Evolutionary conservation across 2,113 vertebrate species (phyloP), one percentile per base, ranked within the genome.

Genomic region (Potamarius usumacintae): DNA sequence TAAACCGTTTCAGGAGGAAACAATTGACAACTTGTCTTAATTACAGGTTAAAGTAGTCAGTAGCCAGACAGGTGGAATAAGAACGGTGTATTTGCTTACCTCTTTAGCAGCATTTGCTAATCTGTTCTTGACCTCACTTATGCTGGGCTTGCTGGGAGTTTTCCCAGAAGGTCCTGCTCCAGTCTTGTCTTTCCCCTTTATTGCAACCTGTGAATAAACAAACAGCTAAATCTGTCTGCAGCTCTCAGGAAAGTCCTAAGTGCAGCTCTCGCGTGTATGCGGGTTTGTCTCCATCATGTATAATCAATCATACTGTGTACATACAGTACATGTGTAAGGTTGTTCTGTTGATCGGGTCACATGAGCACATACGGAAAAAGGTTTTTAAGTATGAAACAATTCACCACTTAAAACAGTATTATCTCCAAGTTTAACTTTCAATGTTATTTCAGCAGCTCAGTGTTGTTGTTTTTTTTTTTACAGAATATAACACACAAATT

Each of bases 111-210:
- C 91, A 2, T 93, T 86, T 34, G 93, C 91, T 88, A 96, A 92
- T 90, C 94, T 95, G 93, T 8, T 94, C 92, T 94, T 96, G 87
- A 95, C 89, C 84, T 96, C 95, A 7, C 87, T 76, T 87, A 96
- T 78, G 58, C 90, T 91, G 52, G 60, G 92, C 34, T 91, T 76
- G 58, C 89, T 90, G 27, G 84, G 91, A 69, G 93, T 79, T 86
- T 95, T 95, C 12, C 88, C 84, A 50, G 94, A 94, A 7, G 93
- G 87, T 27, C 94, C 92, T 34, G 94, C 90, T 86, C 92, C 92
- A 72, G 91, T 69, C 92, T 94, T 94, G 90, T 93, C 94, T 94
- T 94, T 95, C 74, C 88, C 93, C 22, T 88, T 91, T 82, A 85
- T 85, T 85, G 89, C 90, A 89, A 69, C 91, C 95, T 95, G 89